Evolutionary conservation across 2,888 invertebrate genomes (phyloP).

Genomic region (Plagodis dolabraria): DNA sequence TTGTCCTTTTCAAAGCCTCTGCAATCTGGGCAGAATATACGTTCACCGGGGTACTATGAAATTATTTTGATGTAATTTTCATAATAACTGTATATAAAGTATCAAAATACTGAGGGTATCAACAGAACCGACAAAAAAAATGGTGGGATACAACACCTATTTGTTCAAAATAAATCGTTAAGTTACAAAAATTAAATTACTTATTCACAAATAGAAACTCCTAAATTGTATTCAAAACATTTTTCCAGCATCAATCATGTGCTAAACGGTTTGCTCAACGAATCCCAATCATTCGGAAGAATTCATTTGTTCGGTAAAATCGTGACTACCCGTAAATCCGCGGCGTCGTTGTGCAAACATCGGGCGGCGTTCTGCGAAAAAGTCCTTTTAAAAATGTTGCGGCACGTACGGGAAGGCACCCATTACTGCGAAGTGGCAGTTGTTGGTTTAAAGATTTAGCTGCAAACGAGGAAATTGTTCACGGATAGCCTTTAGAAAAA

Average conservation of each 20-base stretch:
- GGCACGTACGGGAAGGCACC: slow-evolving; percentile 82
- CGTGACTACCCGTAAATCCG: slow-evolving; percentile 70
- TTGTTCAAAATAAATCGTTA: background rate
- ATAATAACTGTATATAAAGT: too few species aligned
- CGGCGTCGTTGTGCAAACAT: slow-evolving; percentile 64
- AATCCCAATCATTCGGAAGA: slow-evolving; percentile 72
- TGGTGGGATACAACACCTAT: too few species aligned
- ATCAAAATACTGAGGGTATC: too few species aligned
- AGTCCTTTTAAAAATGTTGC: slow-evolving; percentile 84
- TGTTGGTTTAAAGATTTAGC: slow-evolving; percentile 83
- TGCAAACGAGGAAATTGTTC: slow-evolving; percentile 58
- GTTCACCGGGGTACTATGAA: too few species aligned
- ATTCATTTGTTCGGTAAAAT: slow-evolving; percentile 79
- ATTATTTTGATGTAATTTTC: too few species aligned
- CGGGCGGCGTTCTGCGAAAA: slow-evolving; percentile 76
- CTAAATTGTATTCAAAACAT: slow-evolving; percentile 37
- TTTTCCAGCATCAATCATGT: slow-evolving; percentile 52
- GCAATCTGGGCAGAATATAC: too few species aligned
- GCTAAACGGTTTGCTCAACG: slow-evolving; percentile 70
- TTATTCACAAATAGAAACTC: background rate
- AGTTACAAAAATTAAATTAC: slow-evolving; percentile 8
- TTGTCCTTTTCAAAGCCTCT: too few species aligned
- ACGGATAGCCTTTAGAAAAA: slow-evolving; percentile 14
- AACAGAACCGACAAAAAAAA: background rate
- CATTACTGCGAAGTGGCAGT: slow-evolving; percentile 81